phyloP scores from a whole-genome alignment of 2,888 invertebrate species.

The Didymodactylos carnosus region DNA sequence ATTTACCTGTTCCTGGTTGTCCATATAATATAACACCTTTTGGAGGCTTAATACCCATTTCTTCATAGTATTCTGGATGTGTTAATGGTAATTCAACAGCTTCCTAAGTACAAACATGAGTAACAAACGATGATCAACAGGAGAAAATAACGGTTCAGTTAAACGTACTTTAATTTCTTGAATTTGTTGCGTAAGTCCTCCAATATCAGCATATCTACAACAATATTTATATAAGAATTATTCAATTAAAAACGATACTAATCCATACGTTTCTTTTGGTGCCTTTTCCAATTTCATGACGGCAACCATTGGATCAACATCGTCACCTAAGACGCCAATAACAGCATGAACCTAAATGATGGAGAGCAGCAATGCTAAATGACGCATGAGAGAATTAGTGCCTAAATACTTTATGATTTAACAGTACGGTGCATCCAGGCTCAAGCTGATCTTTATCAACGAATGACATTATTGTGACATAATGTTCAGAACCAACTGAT shows the following conservation, averaged over 20 bases:
- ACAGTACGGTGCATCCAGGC: conserved; percentile 87
- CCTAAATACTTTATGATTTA: conserved; percentile 87
- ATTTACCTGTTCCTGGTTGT: conserved; percentile 82
- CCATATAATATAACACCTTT: conserved; percentile 97
- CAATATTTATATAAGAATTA: not conserved
- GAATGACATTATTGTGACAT: conserved; percentile 93
- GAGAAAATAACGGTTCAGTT: not conserved
- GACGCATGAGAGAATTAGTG: not conserved
- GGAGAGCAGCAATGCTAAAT: not conserved
- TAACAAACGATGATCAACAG: not conserved
- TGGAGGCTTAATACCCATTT: conserved; percentile 98
- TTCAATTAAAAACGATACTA: not conserved
- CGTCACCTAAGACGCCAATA: conserved; percentile 94
- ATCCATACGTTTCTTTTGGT: conserved; percentile 69
- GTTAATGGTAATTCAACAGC: conserved; percentile 92
- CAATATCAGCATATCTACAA: conserved; percentile 63
- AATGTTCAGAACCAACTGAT: conserved; percentile 95
- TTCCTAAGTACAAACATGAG: conserved; percentile 41
- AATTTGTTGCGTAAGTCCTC: conserved; percentile 86
- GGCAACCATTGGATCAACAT: conserved; percentile 98
- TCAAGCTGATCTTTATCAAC: conserved; percentile 98
- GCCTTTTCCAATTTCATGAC: conserved; percentile 99
- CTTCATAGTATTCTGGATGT: conserved; percentile 98
- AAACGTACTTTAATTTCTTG: conserved; percentile 59
- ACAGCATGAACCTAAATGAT: conserved; percentile 66